Evolutionary conservation across 2,888 invertebrate genomes (phyloP).

Genomic region (Trileptium ribeirensis): DNA sequence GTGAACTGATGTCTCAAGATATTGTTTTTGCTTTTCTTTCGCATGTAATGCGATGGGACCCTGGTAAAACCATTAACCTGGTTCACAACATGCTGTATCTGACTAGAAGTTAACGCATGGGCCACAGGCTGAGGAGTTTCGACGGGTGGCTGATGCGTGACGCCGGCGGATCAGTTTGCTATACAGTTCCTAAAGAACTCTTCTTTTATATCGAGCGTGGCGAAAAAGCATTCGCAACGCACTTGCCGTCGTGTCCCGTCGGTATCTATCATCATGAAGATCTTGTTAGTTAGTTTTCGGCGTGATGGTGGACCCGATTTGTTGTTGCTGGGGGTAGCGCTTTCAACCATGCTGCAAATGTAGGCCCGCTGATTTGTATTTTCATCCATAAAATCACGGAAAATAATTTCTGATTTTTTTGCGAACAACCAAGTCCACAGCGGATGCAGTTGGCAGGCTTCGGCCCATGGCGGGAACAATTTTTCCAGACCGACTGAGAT

Average conservation of each 20-base stretch:
- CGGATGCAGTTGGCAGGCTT: background rate
- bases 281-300: background rate
- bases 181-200: background rate
- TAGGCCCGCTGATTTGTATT: background rate
- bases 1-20: background rate
- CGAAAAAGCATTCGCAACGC: background rate
- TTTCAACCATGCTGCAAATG: background rate
- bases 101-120: background rate
- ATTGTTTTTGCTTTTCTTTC: background rate
- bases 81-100: background rate
- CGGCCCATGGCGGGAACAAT: background rate
- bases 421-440: background rate
- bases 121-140: background rate
- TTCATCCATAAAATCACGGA: background rate
- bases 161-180: background rate
- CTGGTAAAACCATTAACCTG: conserved; percentile 1
- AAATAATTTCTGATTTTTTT: background rate
- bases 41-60: background rate
- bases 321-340: background rate
- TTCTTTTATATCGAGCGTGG: background rate
- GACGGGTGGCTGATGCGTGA: background rate
- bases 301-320: background rate
- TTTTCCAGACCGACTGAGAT: background rate
- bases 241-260: background rate
- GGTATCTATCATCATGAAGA: background rate